Base-by-base conservation (phyloP, 2,113 vertebrate genomes). In the Forbesichthys agassizii region DNA sequence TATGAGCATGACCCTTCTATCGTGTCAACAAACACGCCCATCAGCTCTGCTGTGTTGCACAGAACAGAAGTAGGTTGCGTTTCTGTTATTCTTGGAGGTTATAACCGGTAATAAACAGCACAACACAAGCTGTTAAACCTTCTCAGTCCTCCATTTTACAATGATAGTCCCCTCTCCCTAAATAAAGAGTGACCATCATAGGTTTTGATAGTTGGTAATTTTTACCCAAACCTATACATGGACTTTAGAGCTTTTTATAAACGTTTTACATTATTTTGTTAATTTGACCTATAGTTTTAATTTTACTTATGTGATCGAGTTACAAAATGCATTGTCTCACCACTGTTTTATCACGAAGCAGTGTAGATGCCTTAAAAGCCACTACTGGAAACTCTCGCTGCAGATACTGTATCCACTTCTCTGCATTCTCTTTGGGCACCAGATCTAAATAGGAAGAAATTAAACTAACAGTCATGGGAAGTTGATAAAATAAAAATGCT, bases 381-480 rank as follows among this genome's bases (percentile, higher is more conserved):
- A 99, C 79, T 0, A 94, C 94, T 53, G 97, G 97, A 86, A 96
- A 90, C 73, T 98, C 95, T 20, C 88, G 87, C 59, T 94, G 92
- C 80, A 99, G 92, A 86, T 86, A 94, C 66, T 75, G 67, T 5
- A 98, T 76, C 98, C 98, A 99, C 67, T 84, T 92, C 74, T 94
- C 89, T 11, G 94, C 53, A 61, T 93, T 96, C 12, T 94, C 94
- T 78, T 92, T 96, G 62, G 97, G 97, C 20, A 98, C 93, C 48
- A 99, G 88, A 91, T 99, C 98, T 99, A 73, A 27, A 53, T 79
- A 65, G 69, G 27, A 69, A 18, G 61, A 56, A 59, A 2, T 9
- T 13, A 48, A n/a, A 12, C 8, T 4, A 27, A 4, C 12, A 13
- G 2, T 20, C n/a, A n/a, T 11, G 16, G 7, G 20, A 33, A 57